These are phyloP conservation scores for Strongylocentrotus purpuratus DNA, from an alignment of 35 echinoderm and acorn worm genomes.

Conservation along the genomic window DNA sequence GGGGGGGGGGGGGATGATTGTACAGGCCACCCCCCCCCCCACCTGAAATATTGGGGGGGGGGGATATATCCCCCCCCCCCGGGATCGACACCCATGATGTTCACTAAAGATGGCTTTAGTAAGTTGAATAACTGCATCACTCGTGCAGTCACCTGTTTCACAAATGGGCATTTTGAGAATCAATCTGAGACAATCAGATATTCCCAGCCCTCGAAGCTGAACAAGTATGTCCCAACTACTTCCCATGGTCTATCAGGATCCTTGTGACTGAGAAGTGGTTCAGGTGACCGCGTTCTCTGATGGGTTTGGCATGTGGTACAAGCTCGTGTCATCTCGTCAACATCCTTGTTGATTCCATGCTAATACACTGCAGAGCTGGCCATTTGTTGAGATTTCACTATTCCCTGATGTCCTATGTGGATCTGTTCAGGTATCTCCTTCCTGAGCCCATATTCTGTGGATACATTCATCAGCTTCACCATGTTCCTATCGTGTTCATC, in stretches of 20 bases:
- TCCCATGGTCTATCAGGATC: conserved; percentile 58
- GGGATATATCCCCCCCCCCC: too few species aligned
- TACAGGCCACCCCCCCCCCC: too few species aligned
- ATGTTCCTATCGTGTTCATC: too few species aligned
- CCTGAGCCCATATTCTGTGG: background rate
- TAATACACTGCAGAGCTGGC: conserved; percentile 59
- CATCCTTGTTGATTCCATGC: conserved; percentile 61
- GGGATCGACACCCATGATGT: too few species aligned
- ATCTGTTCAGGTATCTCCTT: conserved; percentile 53
- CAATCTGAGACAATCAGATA: conserved; percentile 69
- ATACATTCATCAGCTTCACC: too few species aligned
- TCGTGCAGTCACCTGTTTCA: conserved; percentile 44
- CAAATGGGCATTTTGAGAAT: conserved; percentile 56
- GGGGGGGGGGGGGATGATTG: too few species aligned
- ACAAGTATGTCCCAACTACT: conserved; percentile 65
- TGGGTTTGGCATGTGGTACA: conserved; percentile 53
- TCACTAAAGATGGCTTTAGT: conserved; percentile 76
- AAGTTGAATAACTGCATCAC: conserved; percentile 34
- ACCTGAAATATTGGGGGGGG: too few species aligned
- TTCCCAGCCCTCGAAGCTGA: conserved; percentile 49
- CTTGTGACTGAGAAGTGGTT: conserved; percentile 34
- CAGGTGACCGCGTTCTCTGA: background rate
- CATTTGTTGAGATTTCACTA: conserved; percentile 58
- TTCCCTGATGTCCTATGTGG: conserved; percentile 67
- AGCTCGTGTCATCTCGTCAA: conserved; percentile 50